These are phyloP conservation scores for Sarcophaga caerulescens DNA, from an alignment of 2,888 invertebrate species.

Conservation along the genomic window DNA sequence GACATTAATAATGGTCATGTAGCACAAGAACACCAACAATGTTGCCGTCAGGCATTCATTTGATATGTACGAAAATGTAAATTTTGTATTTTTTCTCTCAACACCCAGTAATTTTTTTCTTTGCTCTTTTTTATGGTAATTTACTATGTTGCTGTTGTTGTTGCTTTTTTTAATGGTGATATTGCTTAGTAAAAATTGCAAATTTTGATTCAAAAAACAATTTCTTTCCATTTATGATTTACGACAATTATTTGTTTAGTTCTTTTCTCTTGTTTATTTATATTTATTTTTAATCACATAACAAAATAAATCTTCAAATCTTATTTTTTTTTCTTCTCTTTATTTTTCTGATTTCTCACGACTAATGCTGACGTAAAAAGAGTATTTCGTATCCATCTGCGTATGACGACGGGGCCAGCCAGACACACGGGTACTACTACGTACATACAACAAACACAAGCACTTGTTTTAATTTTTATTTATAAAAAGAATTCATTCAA, in stretches of 20 bases:
- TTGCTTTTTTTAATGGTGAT: not conserved
- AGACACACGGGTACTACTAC: not conserved
- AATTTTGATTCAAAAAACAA: not conserved
- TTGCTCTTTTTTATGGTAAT: not conserved
- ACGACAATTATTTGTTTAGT: no score
- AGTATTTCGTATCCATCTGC: not conserved
- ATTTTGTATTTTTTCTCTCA: no score
- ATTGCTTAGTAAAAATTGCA: not conserved
- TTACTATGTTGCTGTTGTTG: not conserved
- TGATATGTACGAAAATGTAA: no score
- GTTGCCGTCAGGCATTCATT: no score
- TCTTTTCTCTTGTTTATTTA: not conserved
- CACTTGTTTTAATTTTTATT: not conserved
- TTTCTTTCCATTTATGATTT: conserved; percentile 15
- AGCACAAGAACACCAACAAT: not conserved
- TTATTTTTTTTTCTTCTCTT: conserved; percentile 1
- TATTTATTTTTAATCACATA: conserved; percentile 16
- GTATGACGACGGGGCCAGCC: not conserved
- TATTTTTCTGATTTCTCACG: not conserved
- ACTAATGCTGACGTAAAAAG: conserved; percentile 43
- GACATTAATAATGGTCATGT: not conserved
- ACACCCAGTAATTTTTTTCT: not conserved
- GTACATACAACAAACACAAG: not conserved
- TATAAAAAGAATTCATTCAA: not conserved
- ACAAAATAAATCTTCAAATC: not conserved